Evolutionary conservation across 2,888 invertebrate species (phyloP).

Genomic region (Aleiodes leptofemur): DNA sequence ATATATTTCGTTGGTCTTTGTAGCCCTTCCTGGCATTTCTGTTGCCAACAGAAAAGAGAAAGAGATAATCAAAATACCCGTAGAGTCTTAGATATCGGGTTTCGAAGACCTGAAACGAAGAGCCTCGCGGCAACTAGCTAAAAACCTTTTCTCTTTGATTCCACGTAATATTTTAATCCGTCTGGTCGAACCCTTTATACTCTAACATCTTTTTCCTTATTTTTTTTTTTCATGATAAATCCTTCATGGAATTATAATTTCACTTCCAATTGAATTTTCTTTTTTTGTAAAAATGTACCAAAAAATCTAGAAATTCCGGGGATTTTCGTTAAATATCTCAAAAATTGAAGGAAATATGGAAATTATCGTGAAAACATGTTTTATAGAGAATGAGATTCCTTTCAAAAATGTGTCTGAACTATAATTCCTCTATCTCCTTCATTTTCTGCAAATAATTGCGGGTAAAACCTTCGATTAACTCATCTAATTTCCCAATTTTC

Average conservation of each 20-base stretch:
- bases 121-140: slow-evolving; percentile 48
- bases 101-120: slow-evolving; percentile 60
- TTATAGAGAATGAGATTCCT: not conserved
- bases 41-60: slow-evolving; percentile 8
- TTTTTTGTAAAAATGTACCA: not conserved
- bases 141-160: slow-evolving; percentile 65
- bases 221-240: not conserved
- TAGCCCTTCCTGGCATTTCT: not conserved
- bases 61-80: slow-evolving; percentile 25
- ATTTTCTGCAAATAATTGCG: slow-evolving; percentile 35
- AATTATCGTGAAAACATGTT: no score
- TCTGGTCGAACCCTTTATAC: slow-evolving; percentile 68
- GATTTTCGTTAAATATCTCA: no score
- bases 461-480: no score
- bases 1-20: not conserved
- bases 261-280: slow-evolving; percentile 10
- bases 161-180: slow-evolving; percentile 71
- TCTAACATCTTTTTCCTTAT: slow-evolving; percentile 44
- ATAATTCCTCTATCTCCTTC: slow-evolving; percentile 50
- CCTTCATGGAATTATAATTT: slow-evolving; percentile 28
- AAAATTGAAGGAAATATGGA: no score
- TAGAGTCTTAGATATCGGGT: slow-evolving; percentile 68
- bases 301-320: no score
- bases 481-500: no score
- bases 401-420: slow-evolving; percentile 11